Evolutionary conservation across 2,888 invertebrate species (phyloP).

Genomic region (Plagodis pulveraria): DNA sequence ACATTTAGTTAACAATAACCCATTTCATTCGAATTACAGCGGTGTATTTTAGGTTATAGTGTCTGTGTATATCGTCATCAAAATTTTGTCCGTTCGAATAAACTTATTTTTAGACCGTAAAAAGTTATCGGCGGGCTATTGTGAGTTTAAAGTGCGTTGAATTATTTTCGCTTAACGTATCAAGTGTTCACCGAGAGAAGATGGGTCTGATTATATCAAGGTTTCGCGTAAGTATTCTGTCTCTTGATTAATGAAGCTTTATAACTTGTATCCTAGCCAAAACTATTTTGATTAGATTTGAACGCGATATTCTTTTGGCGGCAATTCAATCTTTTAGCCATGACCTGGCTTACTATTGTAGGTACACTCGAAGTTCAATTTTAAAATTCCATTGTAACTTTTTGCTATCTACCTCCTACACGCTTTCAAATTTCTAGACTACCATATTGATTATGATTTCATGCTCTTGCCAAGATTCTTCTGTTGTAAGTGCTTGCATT

Average conservation of each 20-base stretch:
- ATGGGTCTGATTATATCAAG: constrained; percentile 89
- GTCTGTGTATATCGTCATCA: constrained; percentile 63
- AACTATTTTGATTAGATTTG: constrained; percentile 68
- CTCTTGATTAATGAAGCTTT: constrained; percentile 48
- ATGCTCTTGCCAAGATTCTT: constrained; percentile 6
- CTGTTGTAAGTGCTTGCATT: constrained; percentile 10
- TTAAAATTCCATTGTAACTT: constrained; percentile 14
- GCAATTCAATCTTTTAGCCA: constrained; percentile 68
- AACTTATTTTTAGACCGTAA: constrained; percentile 71
- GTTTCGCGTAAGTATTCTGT: constrained; percentile 86
- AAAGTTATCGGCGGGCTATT: constrained; percentile 55
- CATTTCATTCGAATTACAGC: constrained; percentile 39
- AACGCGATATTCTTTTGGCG: constrained; percentile 64
- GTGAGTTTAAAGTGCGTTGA: constrained; percentile 52
- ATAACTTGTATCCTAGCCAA: constrained; percentile 71
- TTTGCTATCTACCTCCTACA: constrained; percentile 15
- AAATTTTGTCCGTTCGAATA: constrained; percentile 48
- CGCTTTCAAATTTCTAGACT: not conserved
- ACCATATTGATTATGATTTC: constrained; percentile 16
- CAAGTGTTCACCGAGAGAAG: constrained; percentile 48
- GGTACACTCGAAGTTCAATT: constrained; percentile 6
- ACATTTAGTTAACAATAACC: constrained; percentile 9
- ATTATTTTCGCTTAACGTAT: constrained; percentile 21
- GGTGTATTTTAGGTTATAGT: constrained; percentile 71
- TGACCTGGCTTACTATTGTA: constrained; percentile 53